These are phyloP conservation scores for Osmoderma eremita DNA, from an alignment of 2,888 invertebrate genomes.

Conservation along the genomic window DNA sequence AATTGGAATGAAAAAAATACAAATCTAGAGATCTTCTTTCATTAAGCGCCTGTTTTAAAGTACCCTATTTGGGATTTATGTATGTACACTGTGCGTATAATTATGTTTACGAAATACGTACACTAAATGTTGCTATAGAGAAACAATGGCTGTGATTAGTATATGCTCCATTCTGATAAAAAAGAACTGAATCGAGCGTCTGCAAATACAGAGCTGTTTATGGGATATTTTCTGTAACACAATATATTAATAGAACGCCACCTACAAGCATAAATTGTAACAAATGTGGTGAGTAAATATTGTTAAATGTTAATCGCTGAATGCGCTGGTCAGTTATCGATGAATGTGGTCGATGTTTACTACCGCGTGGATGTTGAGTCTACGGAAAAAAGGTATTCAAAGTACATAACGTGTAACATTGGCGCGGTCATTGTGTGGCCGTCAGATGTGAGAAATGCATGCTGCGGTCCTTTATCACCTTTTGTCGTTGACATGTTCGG, in stretches of 20 bases:
- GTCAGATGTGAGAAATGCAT: slow-evolving; percentile 23
- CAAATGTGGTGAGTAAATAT: slow-evolving; percentile 40
- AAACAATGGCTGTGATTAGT: too few species aligned
- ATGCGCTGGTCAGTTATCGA: slow-evolving; percentile 47
- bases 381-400: slow-evolving; percentile 39
- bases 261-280: slow-evolving; percentile 43
- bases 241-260: slow-evolving; percentile 43
- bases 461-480: background rate
- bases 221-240: slow-evolving; percentile 38
- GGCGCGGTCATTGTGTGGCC: slow-evolving; percentile 16
- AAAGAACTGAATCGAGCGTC: slow-evolving; percentile 10
- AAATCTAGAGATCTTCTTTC: too few species aligned
- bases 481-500: background rate
- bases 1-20: too few species aligned
- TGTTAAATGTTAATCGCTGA: slow-evolving; percentile 44
- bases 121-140: too few species aligned
- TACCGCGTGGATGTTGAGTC: slow-evolving; percentile 47
- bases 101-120: too few species aligned
- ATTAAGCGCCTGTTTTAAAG: too few species aligned
- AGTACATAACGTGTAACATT: slow-evolving; percentile 18
- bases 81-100: too few species aligned
- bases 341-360: slow-evolving; percentile 44
- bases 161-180: background rate
- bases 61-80: too few species aligned
- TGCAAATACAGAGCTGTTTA: background rate